Percentiles rank a stretch among this genome's conserved stretches.
Evolutionary conservation across 2,888 invertebrate genomes (phyloP).

Genomic region (Biston stratarius): DNA sequence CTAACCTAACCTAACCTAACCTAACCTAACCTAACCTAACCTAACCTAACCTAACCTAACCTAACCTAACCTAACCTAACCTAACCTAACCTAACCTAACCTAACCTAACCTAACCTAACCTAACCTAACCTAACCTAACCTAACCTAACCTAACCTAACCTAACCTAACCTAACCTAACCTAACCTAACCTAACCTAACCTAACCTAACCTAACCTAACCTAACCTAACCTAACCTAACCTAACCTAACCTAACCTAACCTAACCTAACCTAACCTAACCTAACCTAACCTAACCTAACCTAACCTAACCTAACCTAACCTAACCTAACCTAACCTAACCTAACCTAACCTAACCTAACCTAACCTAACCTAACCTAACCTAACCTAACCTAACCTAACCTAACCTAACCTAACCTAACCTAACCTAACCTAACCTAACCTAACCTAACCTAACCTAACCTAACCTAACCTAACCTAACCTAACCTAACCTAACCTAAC

Average conservation of each 20-base stretch:
- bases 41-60: constrained; percentile 2
- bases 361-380: constrained; percentile 1
- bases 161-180: constrained; percentile 2
- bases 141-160: constrained; percentile 2
- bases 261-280: constrained; percentile 39
- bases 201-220: constrained; percentile 26
- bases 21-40: constrained; percentile 2
- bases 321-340: constrained; percentile 41
- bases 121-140: constrained; percentile 2
- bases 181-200: constrained; percentile 7
- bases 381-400: not conserved
- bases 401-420: constrained; percentile 22
- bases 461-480: constrained; percentile 3
- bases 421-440: constrained; percentile 10
- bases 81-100: constrained; percentile 2
- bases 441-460: constrained; percentile 10
- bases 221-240: constrained; percentile 14
- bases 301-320: constrained; percentile 41
- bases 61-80: constrained; percentile 2
- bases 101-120: constrained; percentile 2
- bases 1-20: constrained; percentile 2
- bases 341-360: constrained; percentile 16
- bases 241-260: constrained; percentile 38
- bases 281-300: constrained; percentile 38
- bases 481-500: constrained; percentile 3